Percentiles rank a stretch among this genome's conserved stretches.
Evolutionary conservation across 2,113 vertebrate species (phyloP).

Genomic region (Ammodytes dubius): DNA sequence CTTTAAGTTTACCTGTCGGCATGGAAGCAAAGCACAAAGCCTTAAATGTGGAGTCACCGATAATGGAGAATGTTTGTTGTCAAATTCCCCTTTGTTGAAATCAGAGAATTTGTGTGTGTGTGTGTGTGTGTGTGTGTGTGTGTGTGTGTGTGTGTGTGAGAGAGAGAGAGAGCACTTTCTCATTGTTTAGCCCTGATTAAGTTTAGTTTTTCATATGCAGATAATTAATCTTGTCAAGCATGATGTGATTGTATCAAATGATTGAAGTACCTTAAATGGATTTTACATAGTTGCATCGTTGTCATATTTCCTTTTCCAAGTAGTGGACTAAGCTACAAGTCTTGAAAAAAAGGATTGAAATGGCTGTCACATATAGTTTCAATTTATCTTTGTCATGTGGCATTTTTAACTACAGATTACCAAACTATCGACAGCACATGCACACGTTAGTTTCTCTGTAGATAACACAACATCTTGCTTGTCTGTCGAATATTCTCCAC

Average conservation of each 20-base stretch:
- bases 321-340: neutral
- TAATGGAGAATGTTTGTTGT: too few species aligned
- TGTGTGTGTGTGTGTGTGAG: neutral
- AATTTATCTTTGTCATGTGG: neutral
- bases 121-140: too few species aligned
- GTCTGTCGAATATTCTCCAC: neutral
- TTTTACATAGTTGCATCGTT: neutral
- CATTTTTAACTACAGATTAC: neutral
- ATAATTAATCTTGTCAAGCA: neutral
- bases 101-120: too few species aligned
- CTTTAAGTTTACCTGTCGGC: constrained; percentile 92
- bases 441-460: neutral
- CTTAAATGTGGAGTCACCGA: too few species aligned
- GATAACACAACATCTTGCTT: neutral
- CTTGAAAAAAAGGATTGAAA: neutral
- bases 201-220: neutral
- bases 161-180: neutral
- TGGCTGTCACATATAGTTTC: neutral
- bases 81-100: too few species aligned
- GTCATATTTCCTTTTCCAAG: neutral
- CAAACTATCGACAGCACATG: too few species aligned
- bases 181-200: neutral
- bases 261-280: neutral
- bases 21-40: neutral
- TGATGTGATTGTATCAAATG: neutral